Percentiles rank a stretch among this genome's conserved stretches.
These are phyloP conservation scores for Helicolenus hilgendorfi DNA, from an alignment of 2,797 vertebrate species.

Conservation along the genomic window DNA sequence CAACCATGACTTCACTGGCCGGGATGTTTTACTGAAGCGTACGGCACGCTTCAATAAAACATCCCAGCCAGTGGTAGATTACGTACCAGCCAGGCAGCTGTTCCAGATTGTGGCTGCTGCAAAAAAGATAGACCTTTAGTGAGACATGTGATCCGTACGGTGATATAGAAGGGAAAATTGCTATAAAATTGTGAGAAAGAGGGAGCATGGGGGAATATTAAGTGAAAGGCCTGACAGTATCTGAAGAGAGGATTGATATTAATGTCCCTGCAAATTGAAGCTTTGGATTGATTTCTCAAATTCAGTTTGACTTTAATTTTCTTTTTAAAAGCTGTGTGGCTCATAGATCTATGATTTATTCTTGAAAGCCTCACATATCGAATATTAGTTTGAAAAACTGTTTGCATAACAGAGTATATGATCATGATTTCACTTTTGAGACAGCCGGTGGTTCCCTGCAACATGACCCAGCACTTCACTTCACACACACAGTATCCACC, in stretches of 20 bases:
- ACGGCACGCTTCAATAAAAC: background rate
- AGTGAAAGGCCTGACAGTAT: background rate
- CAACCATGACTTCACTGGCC: conserved; percentile 14
- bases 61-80: background rate
- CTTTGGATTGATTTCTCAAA: background rate
- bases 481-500: background rate
- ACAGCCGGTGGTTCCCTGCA: background rate
- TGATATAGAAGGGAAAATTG: conserved; percentile 3
- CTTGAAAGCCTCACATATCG: background rate
- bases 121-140: conserved; percentile 1
- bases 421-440: conserved; percentile 26
- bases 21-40: background rate
- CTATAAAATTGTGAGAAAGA: background rate
- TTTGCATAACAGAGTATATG: background rate
- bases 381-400: background rate
- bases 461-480: background rate
- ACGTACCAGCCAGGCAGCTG: conserved; percentile 6
- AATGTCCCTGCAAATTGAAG: background rate
- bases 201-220: background rate
- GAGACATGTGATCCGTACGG: background rate
- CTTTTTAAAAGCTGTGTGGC: background rate
- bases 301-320: background rate
- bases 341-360: background rate
- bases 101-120: background rate
- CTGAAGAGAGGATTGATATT: background rate